phyloP scores from a whole-genome alignment of 2,888 invertebrate genomes.

The Drosophila imparisetae region DNA sequence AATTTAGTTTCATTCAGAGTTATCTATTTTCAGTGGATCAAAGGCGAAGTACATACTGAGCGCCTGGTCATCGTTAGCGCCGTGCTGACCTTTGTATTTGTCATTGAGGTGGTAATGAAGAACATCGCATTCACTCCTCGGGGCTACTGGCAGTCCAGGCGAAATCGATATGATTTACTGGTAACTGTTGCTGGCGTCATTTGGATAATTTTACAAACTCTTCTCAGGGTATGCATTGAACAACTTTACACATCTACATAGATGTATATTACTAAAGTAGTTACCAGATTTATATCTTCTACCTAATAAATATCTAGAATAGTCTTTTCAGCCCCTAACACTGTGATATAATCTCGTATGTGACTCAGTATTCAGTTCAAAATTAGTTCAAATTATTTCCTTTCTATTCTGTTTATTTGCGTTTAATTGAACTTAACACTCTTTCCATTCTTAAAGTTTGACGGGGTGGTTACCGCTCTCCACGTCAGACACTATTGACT shows the following conservation, averaged over 20 bases:
- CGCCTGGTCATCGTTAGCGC: constrained; percentile 94
- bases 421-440: background rate
- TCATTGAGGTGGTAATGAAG: constrained; percentile 98
- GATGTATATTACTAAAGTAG: background rate
- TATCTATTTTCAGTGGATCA: constrained; percentile 90
- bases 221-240: constrained; percentile 88
- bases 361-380: background rate
- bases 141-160: constrained; percentile 99
- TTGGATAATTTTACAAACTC: constrained; percentile 98
- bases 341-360: background rate
- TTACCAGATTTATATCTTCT: background rate
- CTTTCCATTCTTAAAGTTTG: background rate
- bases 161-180: constrained; percentile 98
- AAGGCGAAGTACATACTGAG: constrained; percentile 91
- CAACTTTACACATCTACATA: background rate
- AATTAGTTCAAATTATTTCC: background rate
- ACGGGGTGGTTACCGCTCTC: background rate
- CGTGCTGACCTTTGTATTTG: constrained; percentile 95
- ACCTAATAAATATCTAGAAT: background rate
- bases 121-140: constrained; percentile 98
- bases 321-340: background rate
- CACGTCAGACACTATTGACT: background rate
- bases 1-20: background rate
- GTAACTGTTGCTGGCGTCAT: constrained; percentile 98
- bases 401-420: background rate